Conservation (phyloP, 2,113 vertebrate genomes). For the Forbesichthys agassizii region DNA sequence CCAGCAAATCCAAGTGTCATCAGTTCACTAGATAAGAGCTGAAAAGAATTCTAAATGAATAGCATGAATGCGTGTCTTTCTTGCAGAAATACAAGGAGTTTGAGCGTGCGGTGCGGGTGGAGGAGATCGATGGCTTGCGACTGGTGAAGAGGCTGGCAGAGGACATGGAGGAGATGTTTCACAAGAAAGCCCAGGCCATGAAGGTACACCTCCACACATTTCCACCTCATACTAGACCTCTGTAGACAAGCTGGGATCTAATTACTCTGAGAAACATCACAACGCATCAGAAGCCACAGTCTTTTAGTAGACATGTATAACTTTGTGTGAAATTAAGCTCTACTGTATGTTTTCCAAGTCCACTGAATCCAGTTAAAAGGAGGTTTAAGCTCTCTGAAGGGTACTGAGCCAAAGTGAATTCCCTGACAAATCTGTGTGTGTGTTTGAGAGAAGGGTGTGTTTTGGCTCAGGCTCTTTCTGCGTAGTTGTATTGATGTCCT, state of each 20-base stretch:
- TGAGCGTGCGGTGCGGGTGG: conserved; percentile 89
- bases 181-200: conserved; percentile 94
- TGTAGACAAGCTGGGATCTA: neutral
- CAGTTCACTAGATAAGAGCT: too few relatives aligned
- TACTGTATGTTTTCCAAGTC: neutral
- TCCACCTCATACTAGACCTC: neutral
- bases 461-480: neutral
- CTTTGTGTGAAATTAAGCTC: too few relatives aligned
- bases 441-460: conserved; percentile 2
- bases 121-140: conserved; percentile 94
- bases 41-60: neutral
- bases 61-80: conserved; percentile 21
- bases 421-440: conserved; percentile 23
- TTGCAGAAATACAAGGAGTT: conserved; percentile 97
- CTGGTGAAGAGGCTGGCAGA: conserved; percentile 94
- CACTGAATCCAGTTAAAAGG: conserved; percentile 1
- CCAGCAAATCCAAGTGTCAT: too few relatives aligned
- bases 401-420: conserved; percentile 27
- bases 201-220: conserved; percentile 72
- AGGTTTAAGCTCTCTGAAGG: conserved; percentile 22
- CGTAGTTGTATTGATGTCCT: neutral
- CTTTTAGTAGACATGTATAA: too few relatives aligned
- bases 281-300: neutral
- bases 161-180: conserved; percentile 99
- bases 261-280: too few relatives aligned